These are phyloP conservation scores for Tetranychus urticae DNA, from an alignment of 1,140 invertebrate species.

Conservation along the genomic window DNA sequence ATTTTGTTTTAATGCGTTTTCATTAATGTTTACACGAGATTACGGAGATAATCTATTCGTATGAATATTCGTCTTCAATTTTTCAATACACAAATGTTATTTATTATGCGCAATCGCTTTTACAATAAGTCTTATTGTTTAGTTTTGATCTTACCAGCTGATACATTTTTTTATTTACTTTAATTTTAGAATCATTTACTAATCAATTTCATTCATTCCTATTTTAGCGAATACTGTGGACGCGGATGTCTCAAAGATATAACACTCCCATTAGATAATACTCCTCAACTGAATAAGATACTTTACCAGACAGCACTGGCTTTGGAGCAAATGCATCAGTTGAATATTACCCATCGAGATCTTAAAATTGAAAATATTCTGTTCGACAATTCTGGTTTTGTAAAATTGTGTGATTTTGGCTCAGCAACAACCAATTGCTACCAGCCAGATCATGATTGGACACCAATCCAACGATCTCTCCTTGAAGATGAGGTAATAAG, in stretches of 20 bases:
- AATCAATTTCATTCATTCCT: neutral
- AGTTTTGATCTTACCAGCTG: too few species aligned
- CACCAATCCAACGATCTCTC: constrained; percentile 60
- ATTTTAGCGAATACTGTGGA: constrained; percentile 11
- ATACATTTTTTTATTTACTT: too few species aligned
- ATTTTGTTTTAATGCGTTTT: too few species aligned
- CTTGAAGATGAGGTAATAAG: constrained; percentile 70
- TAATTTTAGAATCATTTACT: neutral
- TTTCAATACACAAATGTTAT: neutral
- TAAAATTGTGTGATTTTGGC: constrained; percentile 98
- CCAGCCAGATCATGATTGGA: constrained; percentile 66
- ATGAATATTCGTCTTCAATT: too few species aligned
- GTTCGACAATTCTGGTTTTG: constrained; percentile 45
- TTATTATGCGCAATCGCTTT: neutral
- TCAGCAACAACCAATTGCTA: constrained; percentile 67
- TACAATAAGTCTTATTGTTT: neutral
- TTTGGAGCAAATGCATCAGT: constrained; percentile 4
- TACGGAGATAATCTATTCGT: too few species aligned
- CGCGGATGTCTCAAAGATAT: constrained; percentile 7
- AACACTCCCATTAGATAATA: constrained; percentile 4
- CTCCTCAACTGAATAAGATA: constrained; percentile 2
- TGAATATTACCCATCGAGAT: constrained; percentile 9
- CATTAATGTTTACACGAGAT: too few species aligned
- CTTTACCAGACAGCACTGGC: constrained; percentile 6
- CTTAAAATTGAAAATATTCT: constrained; percentile 38